These are phyloP conservation scores for Malaclemys terrapin DNA, from an alignment of 2,113 vertebrate genomes.

Conservation along the genomic window DNA sequence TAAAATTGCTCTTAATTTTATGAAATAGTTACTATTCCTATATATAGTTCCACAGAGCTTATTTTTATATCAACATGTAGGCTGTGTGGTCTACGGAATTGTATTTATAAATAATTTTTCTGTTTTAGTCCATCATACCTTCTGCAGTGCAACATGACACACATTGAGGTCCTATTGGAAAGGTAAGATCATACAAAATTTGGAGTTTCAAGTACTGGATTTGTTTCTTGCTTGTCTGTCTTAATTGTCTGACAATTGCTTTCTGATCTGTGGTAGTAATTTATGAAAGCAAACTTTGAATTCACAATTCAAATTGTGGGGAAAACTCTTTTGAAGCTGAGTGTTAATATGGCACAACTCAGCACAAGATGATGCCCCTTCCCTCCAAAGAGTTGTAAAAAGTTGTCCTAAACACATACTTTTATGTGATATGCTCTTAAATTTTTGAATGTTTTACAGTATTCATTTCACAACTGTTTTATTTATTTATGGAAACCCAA, in stretches of 20 bases:
- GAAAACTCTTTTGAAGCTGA: neutral
- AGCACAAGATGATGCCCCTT: neutral
- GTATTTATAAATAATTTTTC: conserved; percentile 20
- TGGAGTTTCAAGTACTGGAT: neutral
- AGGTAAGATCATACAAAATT: conserved; percentile 81
- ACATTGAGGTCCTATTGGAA: conserved; percentile 86
- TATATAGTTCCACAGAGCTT: neutral
- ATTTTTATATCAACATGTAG: neutral
- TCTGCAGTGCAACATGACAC: conserved; percentile 90
- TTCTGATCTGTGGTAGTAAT: neutral
- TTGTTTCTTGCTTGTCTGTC: neutral
- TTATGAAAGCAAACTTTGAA: neutral
- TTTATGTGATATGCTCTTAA: neutral
- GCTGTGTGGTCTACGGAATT: neutral
- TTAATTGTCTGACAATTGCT: neutral
- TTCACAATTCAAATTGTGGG: neutral
- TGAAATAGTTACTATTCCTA: neutral
- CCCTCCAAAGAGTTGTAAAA: neutral
- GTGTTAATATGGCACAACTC: neutral
- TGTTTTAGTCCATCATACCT: conserved; percentile 90
- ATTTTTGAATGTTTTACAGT: neutral
- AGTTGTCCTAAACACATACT: neutral
- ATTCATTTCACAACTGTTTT: neutral
- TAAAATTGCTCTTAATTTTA: neutral
- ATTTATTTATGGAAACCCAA: neutral